Percentiles rank a stretch among this genome's conserved stretches.
phyloP scores from a whole-genome alignment of 1,140 invertebrate species.

The Cydia pomonella region DNA sequence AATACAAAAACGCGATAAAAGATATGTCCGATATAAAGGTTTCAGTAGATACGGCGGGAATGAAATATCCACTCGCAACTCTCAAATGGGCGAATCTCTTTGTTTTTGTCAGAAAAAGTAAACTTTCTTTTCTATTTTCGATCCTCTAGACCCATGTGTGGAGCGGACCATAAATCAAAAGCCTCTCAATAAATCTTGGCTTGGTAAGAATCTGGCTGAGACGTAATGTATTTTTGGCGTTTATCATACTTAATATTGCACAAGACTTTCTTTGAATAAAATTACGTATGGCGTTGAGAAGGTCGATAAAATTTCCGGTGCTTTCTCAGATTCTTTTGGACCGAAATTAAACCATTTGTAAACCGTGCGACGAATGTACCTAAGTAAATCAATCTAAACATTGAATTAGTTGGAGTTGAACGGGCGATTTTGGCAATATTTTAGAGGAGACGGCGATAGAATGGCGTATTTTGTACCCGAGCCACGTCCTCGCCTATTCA shows the following conservation, averaged over 20 bases:
- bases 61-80: slow-evolving; percentile 50
- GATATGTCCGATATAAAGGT: slow-evolving; percentile 17
- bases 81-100: slow-evolving; percentile 51
- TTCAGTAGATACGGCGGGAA: slow-evolving; percentile 37
- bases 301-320: slow-evolving; percentile 18
- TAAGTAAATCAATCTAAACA: slow-evolving; percentile 72
- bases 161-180: slow-evolving; percentile 70
- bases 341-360: slow-evolving; percentile 72
- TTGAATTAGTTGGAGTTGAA: slow-evolving; percentile 73
- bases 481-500: slow-evolving; percentile 70
- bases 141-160: slow-evolving; percentile 66
- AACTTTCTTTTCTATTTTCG: slow-evolving; percentile 70
- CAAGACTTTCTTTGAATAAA: slow-evolving; percentile 23
- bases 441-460: slow-evolving; percentile 63
- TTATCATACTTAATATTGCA: slow-evolving; percentile 28
- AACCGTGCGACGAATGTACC: slow-evolving; percentile 47
- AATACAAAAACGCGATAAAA: slow-evolving; percentile 3
- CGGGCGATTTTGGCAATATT: slow-evolving; percentile 71
- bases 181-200: slow-evolving; percentile 67
- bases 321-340: slow-evolving; percentile 47
- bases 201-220: slow-evolving; percentile 56
- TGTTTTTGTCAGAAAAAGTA: slow-evolving; percentile 60
- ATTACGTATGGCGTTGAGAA: slow-evolving; percentile 11
- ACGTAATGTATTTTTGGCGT: slow-evolving; percentile 52
- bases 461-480: slow-evolving; percentile 64